Base-by-base conservation (phyloP, 2,113 vertebrate species). In the Poicephalus gulielmi region DNA sequence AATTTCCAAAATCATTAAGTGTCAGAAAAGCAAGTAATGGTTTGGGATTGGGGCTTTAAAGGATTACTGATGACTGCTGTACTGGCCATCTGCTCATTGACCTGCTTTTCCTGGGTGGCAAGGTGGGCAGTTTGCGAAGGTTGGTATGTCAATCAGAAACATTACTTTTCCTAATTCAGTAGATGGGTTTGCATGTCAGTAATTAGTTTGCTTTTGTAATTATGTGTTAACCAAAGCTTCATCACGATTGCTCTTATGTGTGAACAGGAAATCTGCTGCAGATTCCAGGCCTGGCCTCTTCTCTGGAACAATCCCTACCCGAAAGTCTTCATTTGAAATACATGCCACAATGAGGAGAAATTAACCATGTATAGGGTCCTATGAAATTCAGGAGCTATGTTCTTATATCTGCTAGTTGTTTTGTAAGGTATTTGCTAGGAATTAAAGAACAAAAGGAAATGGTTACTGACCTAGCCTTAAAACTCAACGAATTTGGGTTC, bases 291-390 rank as follows among this genome's bases (percentile, higher is more conserved):
- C 71, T 7, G 39, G n/a, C n/a, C 44, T 35, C 28, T 27, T 7
- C 4, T 10, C 59, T 19, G 44, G 14, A 53, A 19, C 24, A 23
- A 6, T 10, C 67, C 25, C 30, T 11, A 1, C 9, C 33, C 24
- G 25, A 25, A 30, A 16, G 57, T 30, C 84, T 41, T 15, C 1
- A 0, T 77, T 41, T 67, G 50, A 35, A 44, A 33, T 5, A 2
- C 0, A 9, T 49, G 46, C 43, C 24, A 15, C 0, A 1, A 17
- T 1, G 30, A 47, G 57, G 25, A 50, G 18, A 35, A 46, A 37
- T 16, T 64, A 46, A 6, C 39, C 18, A 5, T 25, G 31, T 22
- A 17, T 3, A 49, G 39, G 18, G 27, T 30, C 25, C 50, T 46
- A 17, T 35, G 46, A 31, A 43, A 53, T 52, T 35, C 30, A n/a